phyloP scores from a whole-genome alignment of 2,113 vertebrate species.

The Chiloscyllium plagiosum region DNA sequence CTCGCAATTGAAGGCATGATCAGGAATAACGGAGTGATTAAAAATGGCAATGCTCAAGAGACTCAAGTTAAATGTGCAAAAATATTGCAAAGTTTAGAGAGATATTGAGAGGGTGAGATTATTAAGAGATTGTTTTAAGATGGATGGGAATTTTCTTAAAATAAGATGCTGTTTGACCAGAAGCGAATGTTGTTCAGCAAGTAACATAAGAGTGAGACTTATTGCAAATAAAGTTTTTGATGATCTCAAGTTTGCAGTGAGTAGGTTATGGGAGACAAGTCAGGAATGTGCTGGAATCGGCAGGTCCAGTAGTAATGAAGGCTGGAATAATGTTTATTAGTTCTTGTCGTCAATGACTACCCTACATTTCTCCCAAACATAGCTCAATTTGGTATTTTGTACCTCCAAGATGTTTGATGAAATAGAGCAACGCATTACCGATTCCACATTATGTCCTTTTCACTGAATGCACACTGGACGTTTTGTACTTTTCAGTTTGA shows the following conservation, averaged over 20 bases:
- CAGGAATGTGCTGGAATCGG: neutral
- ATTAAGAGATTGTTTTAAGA: neutral
- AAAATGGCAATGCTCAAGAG: neutral
- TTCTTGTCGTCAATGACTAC: neutral
- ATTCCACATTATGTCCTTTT: neutral
- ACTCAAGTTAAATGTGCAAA: neutral
- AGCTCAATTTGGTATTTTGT: neutral
- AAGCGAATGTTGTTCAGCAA: neutral
- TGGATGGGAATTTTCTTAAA: neutral
- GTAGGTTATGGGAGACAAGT: neutral
- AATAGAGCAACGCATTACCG: neutral
- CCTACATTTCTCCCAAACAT: neutral
- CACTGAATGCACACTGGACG: neutral
- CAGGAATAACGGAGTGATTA: neutral
- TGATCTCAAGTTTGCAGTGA: neutral
- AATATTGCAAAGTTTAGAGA: neutral
- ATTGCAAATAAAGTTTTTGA: neutral
- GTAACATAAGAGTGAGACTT: too few relatives aligned
- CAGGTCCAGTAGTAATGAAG: neutral
- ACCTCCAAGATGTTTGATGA: neutral
- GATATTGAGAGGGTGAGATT: neutral
- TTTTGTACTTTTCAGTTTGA: conserved; percentile 23
- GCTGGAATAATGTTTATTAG: neutral
- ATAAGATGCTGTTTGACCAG: neutral
- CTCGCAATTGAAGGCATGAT: neutral